Evolutionary conservation across 2,113 vertebrate species (phyloP), one percentile per base, ranked within the genome.

Genomic region (Amia ocellicauda): DNA sequence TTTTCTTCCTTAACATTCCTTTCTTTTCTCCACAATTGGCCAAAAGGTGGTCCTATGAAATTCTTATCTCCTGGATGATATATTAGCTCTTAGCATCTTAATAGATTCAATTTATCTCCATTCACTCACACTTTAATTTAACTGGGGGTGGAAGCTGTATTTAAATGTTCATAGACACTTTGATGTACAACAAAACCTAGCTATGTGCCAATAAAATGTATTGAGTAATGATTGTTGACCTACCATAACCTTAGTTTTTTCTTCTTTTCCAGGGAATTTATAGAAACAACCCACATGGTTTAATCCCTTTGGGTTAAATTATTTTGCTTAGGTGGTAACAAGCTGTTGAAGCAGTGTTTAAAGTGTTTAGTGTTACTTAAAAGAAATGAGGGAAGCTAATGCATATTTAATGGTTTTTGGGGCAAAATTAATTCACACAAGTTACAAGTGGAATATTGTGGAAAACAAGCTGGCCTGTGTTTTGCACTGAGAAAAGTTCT

Each of bases 41-140:
- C 42, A 63, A 36, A 73, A 78, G 78, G 79, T 63, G 63, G 71
- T 74, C 67, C 63, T 41, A 69, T 78, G 71, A 69, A 78, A 79
- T 69, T 62, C 76, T 85, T 83, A 85, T 86, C 79, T 72, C 76
- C 68, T 23, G 67, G 55, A 72, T 78, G 82, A 87, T 85, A 62
- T 81, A 85, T 83, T 80, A 83, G 80, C 81, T 76, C 76, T 85
- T 76, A 79, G 80, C 64, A 62, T 70, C 74, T 72, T 84, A 88
- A 83, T 86, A 83, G 78, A 81, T 79, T 83, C 68, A 63, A 86
- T 86, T 86, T 82, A 86, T 88, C 73, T 83, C 78, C 72, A 75
- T 83, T 78, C 71, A 82, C 72, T 75, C 75, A 66, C 63, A 70
- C 74, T 83, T 80, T 84, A 80, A 82, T 86, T 84, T 82, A 83